Percentiles rank a stretch among this genome's conserved stretches.
These are phyloP conservation scores for Vannuccia rotundouncinata DNA, from an alignment of 2,888 invertebrate species.

Conservation along the genomic window DNA sequence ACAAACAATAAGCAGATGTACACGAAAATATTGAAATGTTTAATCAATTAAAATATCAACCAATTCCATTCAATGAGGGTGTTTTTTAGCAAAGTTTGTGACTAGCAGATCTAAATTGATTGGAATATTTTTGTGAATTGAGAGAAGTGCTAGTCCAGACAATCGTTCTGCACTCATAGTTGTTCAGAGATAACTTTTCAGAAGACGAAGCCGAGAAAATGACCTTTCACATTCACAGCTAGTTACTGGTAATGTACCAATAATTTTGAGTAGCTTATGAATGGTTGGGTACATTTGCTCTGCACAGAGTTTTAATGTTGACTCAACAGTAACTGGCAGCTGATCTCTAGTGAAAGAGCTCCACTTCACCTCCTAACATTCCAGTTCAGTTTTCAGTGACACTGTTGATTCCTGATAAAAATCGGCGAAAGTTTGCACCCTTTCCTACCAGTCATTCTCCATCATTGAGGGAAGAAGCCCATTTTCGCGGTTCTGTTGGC, in stretches of 20 bases:
- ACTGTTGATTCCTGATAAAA: too few species aligned
- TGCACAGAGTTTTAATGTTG: background rate
- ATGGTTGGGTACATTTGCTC: background rate
- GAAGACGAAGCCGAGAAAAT: background rate
- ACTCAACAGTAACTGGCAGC: background rate
- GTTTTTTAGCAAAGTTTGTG: constrained; percentile 6
- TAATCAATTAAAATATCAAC: background rate
- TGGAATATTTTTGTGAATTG: background rate
- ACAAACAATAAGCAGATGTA: background rate
- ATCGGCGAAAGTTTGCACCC: too few species aligned
- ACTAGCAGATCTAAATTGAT: constrained; percentile 9
- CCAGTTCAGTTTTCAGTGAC: background rate
- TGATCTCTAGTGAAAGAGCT: background rate
- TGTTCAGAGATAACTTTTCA: background rate
- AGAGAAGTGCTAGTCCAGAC: background rate
- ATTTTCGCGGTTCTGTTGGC: too few species aligned
- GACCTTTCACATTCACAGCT: constrained; percentile 9
- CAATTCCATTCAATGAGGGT: background rate
- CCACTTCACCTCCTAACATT: background rate
- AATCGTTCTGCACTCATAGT: background rate
- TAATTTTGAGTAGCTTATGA: background rate
- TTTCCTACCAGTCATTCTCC: too few species aligned
- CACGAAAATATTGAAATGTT: background rate
- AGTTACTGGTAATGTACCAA: background rate
- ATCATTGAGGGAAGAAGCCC: too few species aligned